Percentiles rank a stretch among this genome's conserved stretches.
Evolutionary conservation across 2,113 vertebrate species (phyloP).

Genomic region (Octodon degus): DNA sequence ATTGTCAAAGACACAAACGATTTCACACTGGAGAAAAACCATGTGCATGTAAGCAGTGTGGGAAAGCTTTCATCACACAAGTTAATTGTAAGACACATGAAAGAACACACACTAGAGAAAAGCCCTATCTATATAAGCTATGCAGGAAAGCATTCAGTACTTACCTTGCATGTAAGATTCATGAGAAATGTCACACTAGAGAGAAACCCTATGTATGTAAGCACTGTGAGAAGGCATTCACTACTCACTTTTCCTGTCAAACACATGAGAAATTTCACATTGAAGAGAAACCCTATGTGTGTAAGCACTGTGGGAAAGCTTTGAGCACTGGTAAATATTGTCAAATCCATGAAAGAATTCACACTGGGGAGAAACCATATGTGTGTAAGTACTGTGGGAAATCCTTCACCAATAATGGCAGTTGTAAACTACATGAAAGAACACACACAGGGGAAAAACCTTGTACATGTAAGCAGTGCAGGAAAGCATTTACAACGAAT

Average conservation of each 20-base stretch:
- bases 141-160: background rate
- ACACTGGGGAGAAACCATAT: no score
- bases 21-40: background rate
- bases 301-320: no score
- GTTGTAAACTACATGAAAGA: no score
- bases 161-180: background rate
- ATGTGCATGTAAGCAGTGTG: background rate
- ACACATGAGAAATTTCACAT: no score
- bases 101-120: background rate
- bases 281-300: no score
- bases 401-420: no score
- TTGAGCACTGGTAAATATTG: no score
- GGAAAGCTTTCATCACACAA: background rate
- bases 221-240: background rate
- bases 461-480: background rate
- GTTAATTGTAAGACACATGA: background rate
- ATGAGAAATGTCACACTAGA: background rate
- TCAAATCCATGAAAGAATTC: no score
- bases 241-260: no score
- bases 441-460: no score
- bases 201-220: background rate
- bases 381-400: no score
- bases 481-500: background rate
- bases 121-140: background rate
- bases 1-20: background rate